A percentile compares a stretch with the other conserved stretches of the same genome.
These are phyloP conservation scores for Acanthacorydalis orientalis DNA, from an alignment of 2,888 invertebrate genomes.

Conservation along the genomic window DNA sequence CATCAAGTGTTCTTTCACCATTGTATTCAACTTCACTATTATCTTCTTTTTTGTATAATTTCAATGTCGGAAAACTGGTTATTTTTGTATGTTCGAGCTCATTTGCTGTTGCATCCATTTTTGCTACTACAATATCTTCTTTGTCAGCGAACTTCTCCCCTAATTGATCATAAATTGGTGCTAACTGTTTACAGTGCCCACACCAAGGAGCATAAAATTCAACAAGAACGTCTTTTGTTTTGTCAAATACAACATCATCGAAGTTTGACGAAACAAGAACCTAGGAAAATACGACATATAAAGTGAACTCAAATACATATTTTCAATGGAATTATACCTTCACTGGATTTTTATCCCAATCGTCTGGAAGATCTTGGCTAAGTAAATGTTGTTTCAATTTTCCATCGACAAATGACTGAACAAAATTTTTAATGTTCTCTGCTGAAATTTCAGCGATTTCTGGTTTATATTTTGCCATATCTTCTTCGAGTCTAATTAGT, in stretches of 20 bases:
- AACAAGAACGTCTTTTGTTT: slow-evolving; percentile 81
- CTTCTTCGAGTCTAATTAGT: slow-evolving; percentile 87
- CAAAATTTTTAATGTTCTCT: slow-evolving; percentile 61
- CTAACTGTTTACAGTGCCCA: slow-evolving; percentile 96
- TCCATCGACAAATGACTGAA: slow-evolving; percentile 77
- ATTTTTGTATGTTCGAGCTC: slow-evolving; percentile 94
- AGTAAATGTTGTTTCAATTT: slow-evolving; percentile 90
- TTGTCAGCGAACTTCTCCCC: slow-evolving; percentile 82
- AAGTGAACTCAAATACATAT: no score
- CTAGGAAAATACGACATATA: no score
- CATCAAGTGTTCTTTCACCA: slow-evolving; percentile 89
- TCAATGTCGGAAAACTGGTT: slow-evolving; percentile 87
- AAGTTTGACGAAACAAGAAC: slow-evolving; percentile 88
- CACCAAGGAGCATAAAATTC: slow-evolving; percentile 99
- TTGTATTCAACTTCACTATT: slow-evolving; percentile 84
- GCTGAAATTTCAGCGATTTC: slow-evolving; percentile 49
- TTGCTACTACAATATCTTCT: slow-evolving; percentile 78
- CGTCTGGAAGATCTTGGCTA: slow-evolving; percentile 84
- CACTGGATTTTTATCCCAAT: slow-evolving; percentile 93
- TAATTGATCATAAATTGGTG: slow-evolving; percentile 91
- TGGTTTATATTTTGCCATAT: slow-evolving; percentile 97
- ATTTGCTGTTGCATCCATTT: slow-evolving; percentile 97
- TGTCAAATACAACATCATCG: slow-evolving; percentile 77
- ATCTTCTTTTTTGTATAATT: slow-evolving; percentile 82
- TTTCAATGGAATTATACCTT: slow-evolving; percentile 33